These are phyloP conservation scores for Nettapus auritus DNA, from an alignment of 2,113 vertebrate species.

Conservation along the genomic window DNA sequence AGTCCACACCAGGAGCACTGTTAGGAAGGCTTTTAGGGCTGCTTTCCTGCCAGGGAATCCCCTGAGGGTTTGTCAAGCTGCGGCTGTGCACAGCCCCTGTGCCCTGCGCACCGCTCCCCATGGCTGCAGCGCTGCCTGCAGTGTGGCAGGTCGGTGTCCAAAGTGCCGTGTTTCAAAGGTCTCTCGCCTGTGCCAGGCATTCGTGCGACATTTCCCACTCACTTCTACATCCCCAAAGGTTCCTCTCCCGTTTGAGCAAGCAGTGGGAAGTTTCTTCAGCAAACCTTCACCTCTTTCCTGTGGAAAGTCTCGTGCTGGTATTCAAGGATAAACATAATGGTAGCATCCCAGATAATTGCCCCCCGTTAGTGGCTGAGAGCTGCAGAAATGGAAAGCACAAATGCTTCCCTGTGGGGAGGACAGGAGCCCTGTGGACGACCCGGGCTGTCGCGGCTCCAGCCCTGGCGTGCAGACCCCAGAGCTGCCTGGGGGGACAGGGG, in stretches of 20 bases:
- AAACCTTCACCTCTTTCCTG: background rate
- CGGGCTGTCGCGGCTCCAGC: too few relatives aligned
- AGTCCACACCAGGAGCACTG: background rate
- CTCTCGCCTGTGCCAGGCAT: fast-evolving
- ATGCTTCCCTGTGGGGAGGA: background rate
- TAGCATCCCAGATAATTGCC: background rate
- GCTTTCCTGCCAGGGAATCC: background rate
- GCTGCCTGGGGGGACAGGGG: too few relatives aligned
- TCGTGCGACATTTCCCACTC: background rate
- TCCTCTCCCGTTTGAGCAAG: background rate
- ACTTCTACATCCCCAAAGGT: background rate
- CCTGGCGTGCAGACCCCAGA: too few relatives aligned
- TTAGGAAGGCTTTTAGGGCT: background rate
- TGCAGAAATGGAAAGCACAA: background rate
- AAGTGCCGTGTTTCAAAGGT: background rate
- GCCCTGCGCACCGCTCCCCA: fast-evolving
- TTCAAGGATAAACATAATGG: background rate
- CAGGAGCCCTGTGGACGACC: background rate
- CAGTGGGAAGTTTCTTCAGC: background rate
- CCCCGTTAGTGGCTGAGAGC: background rate
- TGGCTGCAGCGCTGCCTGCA: background rate
- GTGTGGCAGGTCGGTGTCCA: fast-evolving
- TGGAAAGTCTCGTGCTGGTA: background rate
- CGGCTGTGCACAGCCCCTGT: background rate
- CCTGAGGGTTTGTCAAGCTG: background rate